Percentiles rank a stretch among this genome's conserved stretches.
These are phyloP conservation scores for Nesoenas mayeri DNA, from an alignment of 2,113 vertebrate genomes.

Conservation along the genomic window DNA sequence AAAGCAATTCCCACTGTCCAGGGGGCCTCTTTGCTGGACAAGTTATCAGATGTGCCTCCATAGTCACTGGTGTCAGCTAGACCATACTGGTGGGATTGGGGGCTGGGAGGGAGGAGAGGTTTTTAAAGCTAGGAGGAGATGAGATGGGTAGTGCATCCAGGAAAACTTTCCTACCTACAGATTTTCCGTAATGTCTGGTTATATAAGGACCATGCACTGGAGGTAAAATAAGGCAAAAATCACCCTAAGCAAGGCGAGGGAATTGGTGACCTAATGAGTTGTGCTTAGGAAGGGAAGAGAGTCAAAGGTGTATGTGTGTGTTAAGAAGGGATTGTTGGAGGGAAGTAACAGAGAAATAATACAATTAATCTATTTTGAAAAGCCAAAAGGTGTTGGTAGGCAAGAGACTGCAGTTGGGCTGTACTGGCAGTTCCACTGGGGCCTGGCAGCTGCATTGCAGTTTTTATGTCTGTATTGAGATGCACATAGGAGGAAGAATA, in stretches of 20 bases:
- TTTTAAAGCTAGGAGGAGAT: not conserved
- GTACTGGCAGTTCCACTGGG: not conserved
- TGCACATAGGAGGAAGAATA: not conserved
- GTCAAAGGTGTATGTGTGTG: not conserved
- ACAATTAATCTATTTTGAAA: not conserved
- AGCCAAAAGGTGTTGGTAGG: not conserved
- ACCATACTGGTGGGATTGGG: fast-evolving
- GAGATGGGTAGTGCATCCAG: not conserved
- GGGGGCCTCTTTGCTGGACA: not conserved
- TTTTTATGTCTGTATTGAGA: not conserved
- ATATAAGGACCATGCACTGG: not conserved
- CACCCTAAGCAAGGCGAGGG: fast-evolving
- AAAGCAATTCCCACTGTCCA: not conserved
- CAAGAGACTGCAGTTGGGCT: not conserved
- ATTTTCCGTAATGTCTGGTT: not conserved
- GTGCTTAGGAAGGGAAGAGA: not conserved
- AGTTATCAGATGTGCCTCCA: not conserved
- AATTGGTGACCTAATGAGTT: not conserved
- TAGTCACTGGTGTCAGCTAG: not conserved
- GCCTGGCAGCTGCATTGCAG: not conserved
- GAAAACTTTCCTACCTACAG: not conserved
- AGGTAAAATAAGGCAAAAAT: not conserved
- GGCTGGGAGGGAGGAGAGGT: not conserved
- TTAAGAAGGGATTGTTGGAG: not conserved
- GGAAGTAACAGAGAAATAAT: not conserved